Conservation (phyloP, 1,140 invertebrate species). For the Asobara japonica region DNA sequence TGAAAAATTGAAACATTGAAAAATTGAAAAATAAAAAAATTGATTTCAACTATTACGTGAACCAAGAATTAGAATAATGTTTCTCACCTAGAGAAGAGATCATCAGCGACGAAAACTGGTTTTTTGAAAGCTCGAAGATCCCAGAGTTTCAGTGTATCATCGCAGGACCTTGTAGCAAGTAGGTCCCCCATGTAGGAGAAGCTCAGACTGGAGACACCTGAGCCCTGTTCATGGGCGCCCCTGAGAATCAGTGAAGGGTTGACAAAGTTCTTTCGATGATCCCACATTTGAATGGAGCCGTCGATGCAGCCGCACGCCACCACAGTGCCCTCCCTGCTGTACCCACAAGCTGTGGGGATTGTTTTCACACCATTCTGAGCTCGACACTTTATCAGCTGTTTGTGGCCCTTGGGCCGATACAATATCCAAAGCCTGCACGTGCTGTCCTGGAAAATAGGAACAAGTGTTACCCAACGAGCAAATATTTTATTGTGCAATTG, state of each 20-base stretch:
- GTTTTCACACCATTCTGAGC: conserved; percentile 89
- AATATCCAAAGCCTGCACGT: background rate
- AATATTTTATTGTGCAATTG: too few species aligned
- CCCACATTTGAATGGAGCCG: conserved; percentile 98
- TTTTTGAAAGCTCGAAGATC: conserved; percentile 87
- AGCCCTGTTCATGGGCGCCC: conserved; percentile 83
- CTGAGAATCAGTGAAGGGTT: conserved; percentile 83
- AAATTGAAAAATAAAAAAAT: too few species aligned
- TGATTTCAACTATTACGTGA: too few species aligned
- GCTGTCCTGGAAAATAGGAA: too few species aligned
- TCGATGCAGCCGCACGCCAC: conserved; percentile 93
- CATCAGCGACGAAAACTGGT: conserved; percentile 74
- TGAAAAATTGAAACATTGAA: too few species aligned
- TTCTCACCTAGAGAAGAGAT: conserved; percentile 77
- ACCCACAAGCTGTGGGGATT: conserved; percentile 85
- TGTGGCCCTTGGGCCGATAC: background rate
- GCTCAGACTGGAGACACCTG: conserved; percentile 84
- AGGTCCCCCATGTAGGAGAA: conserved; percentile 90
- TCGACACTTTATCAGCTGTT: conserved; percentile 84
- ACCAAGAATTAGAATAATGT: too few species aligned
- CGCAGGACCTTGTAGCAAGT: conserved; percentile 85
- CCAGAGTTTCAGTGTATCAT: conserved; percentile 96
- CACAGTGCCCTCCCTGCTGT: conserved; percentile 87
- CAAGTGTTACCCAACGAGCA: too few species aligned
- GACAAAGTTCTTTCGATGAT: conserved; percentile 85